These are phyloP conservation scores for Epicauta chinensis DNA, from an alignment of 1,140 invertebrate species.

Conservation along the genomic window DNA sequence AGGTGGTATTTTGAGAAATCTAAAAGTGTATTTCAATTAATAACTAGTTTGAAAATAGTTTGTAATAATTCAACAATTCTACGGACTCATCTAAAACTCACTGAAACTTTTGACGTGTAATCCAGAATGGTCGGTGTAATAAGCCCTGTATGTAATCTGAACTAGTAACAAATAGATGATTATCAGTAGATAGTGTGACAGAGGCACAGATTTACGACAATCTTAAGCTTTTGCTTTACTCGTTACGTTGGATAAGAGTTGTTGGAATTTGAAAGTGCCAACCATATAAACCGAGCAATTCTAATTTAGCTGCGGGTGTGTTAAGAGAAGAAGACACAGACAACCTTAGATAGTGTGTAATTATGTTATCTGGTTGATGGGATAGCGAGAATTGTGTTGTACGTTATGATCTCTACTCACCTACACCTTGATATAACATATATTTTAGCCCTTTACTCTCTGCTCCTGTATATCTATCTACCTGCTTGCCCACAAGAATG, in stretches of 20 bases:
- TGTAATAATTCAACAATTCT: too few relatives aligned
- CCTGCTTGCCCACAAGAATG: slow-evolving; percentile 22
- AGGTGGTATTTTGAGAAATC: too few relatives aligned
- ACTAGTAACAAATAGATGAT: slow-evolving; percentile 17
- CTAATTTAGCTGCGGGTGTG: slow-evolving; percentile 20
- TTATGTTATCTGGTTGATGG: slow-evolving; percentile 25
- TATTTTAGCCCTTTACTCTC: slow-evolving; percentile 26
- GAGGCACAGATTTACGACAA: slow-evolving; percentile 25
- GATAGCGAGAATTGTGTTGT: too few relatives aligned
- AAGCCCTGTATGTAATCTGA: slow-evolving; percentile 12
- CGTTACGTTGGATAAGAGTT: slow-evolving; percentile 13
- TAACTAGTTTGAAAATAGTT: too few relatives aligned
- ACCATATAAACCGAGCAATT: slow-evolving; percentile 21
- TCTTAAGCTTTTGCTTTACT: slow-evolving; percentile 14
- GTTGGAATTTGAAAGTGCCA: slow-evolving; percentile 9
- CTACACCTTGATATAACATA: slow-evolving; percentile 15
- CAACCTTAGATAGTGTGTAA: slow-evolving; percentile 12
- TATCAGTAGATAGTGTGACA: slow-evolving; percentile 15
- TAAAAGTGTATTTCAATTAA: too few relatives aligned
- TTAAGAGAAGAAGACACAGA: too few relatives aligned
- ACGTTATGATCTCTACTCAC: slow-evolving; percentile 23
- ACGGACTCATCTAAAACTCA: too few relatives aligned
- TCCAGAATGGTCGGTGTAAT: slow-evolving; percentile 10
- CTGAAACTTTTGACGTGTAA: slow-evolving; percentile 10
- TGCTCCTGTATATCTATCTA: slow-evolving; percentile 4